Base-by-base conservation (phyloP, 2,888 invertebrate species). In the Sinodicranocentrus sp. region DNA sequence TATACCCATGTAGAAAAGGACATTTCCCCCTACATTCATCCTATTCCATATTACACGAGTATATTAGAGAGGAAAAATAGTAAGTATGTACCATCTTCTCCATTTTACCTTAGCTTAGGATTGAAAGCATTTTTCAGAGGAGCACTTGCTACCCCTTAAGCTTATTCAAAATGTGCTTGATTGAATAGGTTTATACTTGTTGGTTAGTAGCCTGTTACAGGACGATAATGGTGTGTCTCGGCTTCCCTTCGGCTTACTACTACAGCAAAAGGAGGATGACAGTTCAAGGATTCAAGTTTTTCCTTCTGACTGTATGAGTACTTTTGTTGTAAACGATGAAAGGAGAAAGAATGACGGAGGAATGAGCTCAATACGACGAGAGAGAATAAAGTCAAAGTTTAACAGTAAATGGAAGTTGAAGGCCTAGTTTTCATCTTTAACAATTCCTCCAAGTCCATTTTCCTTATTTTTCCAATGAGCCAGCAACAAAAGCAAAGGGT, bases 251-350 rank as follows among this genome's bases (percentile, higher is more conserved):
- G 17, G 28, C n/a, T 28, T 17, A 43, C n/a, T 23, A 67, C 19
- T 17, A 71, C 15, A 57, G 21, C 44, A 17, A 67, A 19, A 33
- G 39, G 79, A 71, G 52, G 79, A 71, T 79, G 79, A 79, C 79
- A 79, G 79, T 79, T 79, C 79, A 79, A 79, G 79, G 79, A 79
- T 79, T 71, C 54, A 57, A 21, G 59, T 28, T 57, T 57, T 17
- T 68, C 17, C 68, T 57, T 23, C 43, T 26, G 48, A 43, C 21
- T n/a, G n/a, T n/a, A 23, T 5, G 21, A 19, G 3, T 15, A 10
- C 8, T 57, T 57, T 23, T 21, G 13, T 57, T 39, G 28, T 39
- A 26, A 44, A 15, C 59, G 19, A 23, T 25, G n/a, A 25, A n/a
- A 59, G 57, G 28, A 59, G 25, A 23, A 63, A 73, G 44, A 21